Base-by-base conservation (phyloP, 1,140 invertebrate species). In the Eriocheir sinensis region DNA sequence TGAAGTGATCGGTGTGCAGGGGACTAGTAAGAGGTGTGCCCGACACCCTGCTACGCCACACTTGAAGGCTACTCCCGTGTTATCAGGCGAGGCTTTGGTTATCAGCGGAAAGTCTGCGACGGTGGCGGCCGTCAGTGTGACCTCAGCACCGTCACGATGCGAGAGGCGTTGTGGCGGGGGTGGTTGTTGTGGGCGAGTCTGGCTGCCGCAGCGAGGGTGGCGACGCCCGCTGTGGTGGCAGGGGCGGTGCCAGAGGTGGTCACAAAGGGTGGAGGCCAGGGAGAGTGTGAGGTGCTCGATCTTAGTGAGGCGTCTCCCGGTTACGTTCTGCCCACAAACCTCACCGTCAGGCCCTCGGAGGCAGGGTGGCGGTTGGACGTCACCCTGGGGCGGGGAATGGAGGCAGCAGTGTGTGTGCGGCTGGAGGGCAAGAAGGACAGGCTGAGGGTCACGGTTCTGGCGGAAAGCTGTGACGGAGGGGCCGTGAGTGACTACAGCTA, bases 291-390 rank as follows among this genome's bases (percentile, higher is more conserved):
- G 34, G 34, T 79, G 40, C 27, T 32, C 27, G 79, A 83, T n/a
- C 21, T 3, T 3, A 9, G 34, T 12, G 3, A 48, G 27, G 17
- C 3, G 21, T 83, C 91, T 30, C 34, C 17, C 40, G 2, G 1
- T 53, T 41, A 32, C 60, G 0, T n/a, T 3, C 72, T 92, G 36
- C 91, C 91, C 27, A 30, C 79, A 34, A 92, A 44, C 79, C 40
- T 92, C 91, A 41, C 40, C 91, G 34, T 83, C 17, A 15, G 30
- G 40, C 79, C 91, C 27, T 8, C 48, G n/a, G n/a, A 9, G 17
- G 15, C 15, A 21, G 34, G 89, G 0, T 93, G 92, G 92, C 53
- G 36, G 44, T 9, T 93, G 48, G 34, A 93, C 85, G 72, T 93
- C 9, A 40, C 53, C 2, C 41, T 93, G 38, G 3, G 0, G 38